Base-by-base conservation (phyloP, 2,888 invertebrate species). In the Oxyteleia sp. region DNA sequence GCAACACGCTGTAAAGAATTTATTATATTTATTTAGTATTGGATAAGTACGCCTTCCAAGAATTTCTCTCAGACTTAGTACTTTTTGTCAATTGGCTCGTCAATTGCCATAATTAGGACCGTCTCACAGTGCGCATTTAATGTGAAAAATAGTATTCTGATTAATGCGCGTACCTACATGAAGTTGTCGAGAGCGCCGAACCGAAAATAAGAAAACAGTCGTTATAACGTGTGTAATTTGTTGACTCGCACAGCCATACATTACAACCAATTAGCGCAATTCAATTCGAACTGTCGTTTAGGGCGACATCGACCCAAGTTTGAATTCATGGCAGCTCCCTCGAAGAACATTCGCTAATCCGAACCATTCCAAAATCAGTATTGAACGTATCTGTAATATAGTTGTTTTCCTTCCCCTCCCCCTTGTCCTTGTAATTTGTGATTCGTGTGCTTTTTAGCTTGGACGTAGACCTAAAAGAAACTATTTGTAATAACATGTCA, bases 361-460 rank as follows among this genome's bases (percentile, higher is more conserved):
- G 88, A 89, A 91, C 86, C 93, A 93, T 93, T 93, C 93, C 93
- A 92, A 92, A 91, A 90, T 91, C 93, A 93, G 93, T 93, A 93
- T 93, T 93, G 85, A 89, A 85, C 69, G 72, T 85, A 76, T 69
- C 49, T 84, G 51, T 84, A 81, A 80, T 79, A 32, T 72, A 79
- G 47, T 68, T 68, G 20, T 20, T 43, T 32, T 55, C 20, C 23
- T 55, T 26, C 59, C n/a, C n/a, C 75, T 63, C 57, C 20, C 64
- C 64, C 41, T 68, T 51, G 32, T 41, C 59, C 45, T 61, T 51
- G 47, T 68, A 68, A 83, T 59, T 79, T 76, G 75, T 66, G 53
- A 82, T 76, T 82, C 53, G 57, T 72, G 66, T 82, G 76, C 82
- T 78, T 72, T 61, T 78, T 53, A 72, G 76, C 64, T 78, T 78